Conservation (phyloP, 2,113 vertebrate species). For the Rana temporaria region DNA sequence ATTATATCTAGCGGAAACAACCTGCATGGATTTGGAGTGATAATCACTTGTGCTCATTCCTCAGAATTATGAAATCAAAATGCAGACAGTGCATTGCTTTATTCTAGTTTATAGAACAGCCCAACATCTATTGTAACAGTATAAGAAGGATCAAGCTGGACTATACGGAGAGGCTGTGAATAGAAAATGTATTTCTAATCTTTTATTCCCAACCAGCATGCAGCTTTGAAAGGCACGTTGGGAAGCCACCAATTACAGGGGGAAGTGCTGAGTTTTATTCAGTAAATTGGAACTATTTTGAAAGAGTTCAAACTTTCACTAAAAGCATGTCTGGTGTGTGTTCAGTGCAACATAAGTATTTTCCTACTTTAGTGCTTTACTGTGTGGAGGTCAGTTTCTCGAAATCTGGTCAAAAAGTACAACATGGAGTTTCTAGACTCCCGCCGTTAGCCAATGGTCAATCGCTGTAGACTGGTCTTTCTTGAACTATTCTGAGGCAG, state of each 20-base stretch:
- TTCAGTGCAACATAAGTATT: not conserved
- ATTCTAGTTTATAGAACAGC: not conserved
- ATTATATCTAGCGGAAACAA: too few species aligned
- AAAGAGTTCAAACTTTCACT: not conserved
- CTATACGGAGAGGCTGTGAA: not conserved
- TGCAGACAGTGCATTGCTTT: too few species aligned
- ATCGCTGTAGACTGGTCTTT: too few species aligned
- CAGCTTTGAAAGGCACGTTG: constrained; percentile 6
- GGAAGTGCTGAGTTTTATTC: constrained; percentile 3
- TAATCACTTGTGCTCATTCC: too few species aligned
- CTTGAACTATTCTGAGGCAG: too few species aligned
- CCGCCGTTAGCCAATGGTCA: too few species aligned
- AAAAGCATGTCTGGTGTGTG: not conserved
- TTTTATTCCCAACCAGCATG: constrained; percentile 8
- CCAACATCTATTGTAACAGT: not conserved
- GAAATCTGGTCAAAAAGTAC: too few species aligned
- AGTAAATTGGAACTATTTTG: constrained; percentile 1
- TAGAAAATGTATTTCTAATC: constrained; percentile 14
- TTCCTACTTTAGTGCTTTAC: too few species aligned
- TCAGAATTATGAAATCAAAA: too few species aligned
- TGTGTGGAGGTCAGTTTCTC: too few species aligned
- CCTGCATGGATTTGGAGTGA: too few species aligned
- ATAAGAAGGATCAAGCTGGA: not conserved
- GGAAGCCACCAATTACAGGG: constrained; percentile 24
- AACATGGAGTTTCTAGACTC: too few species aligned